phyloP scores from a whole-genome alignment of 2,888 invertebrate genomes.

The Axea sp. region DNA sequence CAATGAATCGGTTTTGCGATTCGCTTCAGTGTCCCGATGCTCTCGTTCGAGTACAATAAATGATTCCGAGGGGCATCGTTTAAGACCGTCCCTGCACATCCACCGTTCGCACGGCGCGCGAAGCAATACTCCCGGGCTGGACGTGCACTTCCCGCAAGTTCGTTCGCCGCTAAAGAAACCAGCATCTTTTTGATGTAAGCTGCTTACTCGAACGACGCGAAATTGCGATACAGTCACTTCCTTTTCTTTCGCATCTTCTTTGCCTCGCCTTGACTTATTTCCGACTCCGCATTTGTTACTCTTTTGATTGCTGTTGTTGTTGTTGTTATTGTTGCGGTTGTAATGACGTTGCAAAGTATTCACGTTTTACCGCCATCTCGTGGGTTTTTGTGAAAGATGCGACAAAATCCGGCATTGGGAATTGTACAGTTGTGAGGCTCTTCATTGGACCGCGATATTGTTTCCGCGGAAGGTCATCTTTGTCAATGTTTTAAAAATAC shows the following conservation, averaged over 20 bases:
- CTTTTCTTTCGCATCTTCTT: conserved; percentile 15
- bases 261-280: conserved; percentile 36
- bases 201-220: conserved; percentile 64
- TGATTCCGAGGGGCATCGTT: conserved; percentile 61
- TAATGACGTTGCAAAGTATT: too few species aligned
- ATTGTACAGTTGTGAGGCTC: too few species aligned
- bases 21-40: conserved; percentile 28
- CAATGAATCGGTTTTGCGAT: conserved; percentile 51
- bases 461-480: too few species aligned
- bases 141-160: conserved; percentile 64
- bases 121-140: conserved; percentile 57
- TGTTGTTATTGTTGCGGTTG: conserved; percentile 14
- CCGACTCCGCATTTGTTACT: conserved; percentile 19
- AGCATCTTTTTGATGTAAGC: conserved; percentile 65
- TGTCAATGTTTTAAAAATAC: too few species aligned
- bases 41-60: conserved; percentile 60
- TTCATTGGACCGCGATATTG: too few species aligned
- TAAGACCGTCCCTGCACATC: conserved; percentile 51
- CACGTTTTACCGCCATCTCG: not conserved
- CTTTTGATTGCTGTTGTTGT: too few species aligned
- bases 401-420: too few species aligned
- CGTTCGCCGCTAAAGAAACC: conserved; percentile 61
- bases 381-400: too few species aligned
- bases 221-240: conserved; percentile 63
- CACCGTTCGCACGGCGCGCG: conserved; percentile 10